These are phyloP conservation scores for Aptenodytes forsteri DNA, from an alignment of 2,113 vertebrate genomes.

Conservation along the genomic window DNA sequence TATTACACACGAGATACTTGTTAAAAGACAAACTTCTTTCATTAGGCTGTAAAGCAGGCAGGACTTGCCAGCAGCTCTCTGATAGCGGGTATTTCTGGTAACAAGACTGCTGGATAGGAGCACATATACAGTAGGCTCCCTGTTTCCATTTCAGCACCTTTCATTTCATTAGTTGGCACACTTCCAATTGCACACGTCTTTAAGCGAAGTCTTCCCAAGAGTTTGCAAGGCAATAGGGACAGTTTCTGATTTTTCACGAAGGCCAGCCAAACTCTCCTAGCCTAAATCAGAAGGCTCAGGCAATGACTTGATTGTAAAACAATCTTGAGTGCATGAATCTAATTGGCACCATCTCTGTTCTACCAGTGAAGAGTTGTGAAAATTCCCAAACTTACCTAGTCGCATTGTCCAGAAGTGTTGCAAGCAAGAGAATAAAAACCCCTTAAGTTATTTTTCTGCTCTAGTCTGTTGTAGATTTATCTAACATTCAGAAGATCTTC, in stretches of 20 bases:
- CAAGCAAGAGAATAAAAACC: neutral
- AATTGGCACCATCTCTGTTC: neutral
- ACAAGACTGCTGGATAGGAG: neutral
- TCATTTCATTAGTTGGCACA: neutral
- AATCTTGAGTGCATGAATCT: neutral
- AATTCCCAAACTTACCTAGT: neutral
- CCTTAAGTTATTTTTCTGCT: neutral
- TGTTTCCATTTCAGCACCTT: neutral
- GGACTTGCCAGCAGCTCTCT: neutral
- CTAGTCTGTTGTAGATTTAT: neutral
- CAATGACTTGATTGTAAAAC: neutral
- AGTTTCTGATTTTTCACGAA: neutral
- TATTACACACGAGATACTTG: neutral
- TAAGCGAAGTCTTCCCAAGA: neutral
- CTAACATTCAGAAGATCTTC: neutral
- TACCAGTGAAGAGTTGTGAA: neutral
- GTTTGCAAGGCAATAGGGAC: neutral
- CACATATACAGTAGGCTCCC: neutral
- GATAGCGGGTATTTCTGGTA: neutral
- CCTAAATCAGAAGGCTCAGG: neutral
- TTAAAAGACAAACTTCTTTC: neutral
- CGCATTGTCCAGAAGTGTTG: neutral
- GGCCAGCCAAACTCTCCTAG: neutral
- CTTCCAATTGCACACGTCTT: neutral
- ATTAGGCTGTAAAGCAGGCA: neutral